Percentiles rank a stretch among this genome's conserved stretches.
These are phyloP conservation scores for Podarcis muralis DNA, from an alignment of 2,113 vertebrate species.

Conservation along the genomic window DNA sequence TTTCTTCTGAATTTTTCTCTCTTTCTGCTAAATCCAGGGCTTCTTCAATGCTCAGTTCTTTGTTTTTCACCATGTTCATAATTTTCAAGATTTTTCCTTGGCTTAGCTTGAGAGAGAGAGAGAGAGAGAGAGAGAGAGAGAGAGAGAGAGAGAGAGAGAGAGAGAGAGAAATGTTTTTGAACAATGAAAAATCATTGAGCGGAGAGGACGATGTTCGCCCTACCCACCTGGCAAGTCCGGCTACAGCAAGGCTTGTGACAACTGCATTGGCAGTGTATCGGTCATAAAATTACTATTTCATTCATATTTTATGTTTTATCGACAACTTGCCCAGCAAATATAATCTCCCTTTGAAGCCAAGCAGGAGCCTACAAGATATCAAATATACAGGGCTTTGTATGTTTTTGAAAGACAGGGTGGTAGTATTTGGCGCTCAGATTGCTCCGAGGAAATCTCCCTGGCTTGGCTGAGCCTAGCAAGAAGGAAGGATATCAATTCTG, in stretches of 20 bases:
- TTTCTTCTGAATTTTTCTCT: constrained; percentile 25
- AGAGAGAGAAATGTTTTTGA: constrained; percentile 7
- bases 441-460: constrained; percentile 42
- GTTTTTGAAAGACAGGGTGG: constrained; percentile 32
- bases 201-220: neutral
- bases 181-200: neutral
- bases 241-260: neutral
- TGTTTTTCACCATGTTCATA: constrained; percentile 80
- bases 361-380: constrained; percentile 25
- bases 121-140: too few species aligned
- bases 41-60: constrained; percentile 78
- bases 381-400: constrained; percentile 40
- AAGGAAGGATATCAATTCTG: constrained; percentile 32
- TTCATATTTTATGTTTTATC: constrained; percentile 42
- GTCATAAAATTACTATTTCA: constrained; percentile 41
- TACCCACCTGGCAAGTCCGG: neutral
- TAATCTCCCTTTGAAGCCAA: constrained; percentile 52
- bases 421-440: constrained; percentile 32
- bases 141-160: too few species aligned
- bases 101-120: constrained; percentile 37
- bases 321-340: constrained; percentile 39
- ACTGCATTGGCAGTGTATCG: neutral
- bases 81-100: constrained; percentile 62
- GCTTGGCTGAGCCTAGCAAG: constrained; percentile 28
- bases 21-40: constrained; percentile 75